Evolutionary conservation across 2,888 invertebrate species (phyloP), one percentile per base, ranked within the genome.

Genomic region (Ypsolopha sequella): DNA sequence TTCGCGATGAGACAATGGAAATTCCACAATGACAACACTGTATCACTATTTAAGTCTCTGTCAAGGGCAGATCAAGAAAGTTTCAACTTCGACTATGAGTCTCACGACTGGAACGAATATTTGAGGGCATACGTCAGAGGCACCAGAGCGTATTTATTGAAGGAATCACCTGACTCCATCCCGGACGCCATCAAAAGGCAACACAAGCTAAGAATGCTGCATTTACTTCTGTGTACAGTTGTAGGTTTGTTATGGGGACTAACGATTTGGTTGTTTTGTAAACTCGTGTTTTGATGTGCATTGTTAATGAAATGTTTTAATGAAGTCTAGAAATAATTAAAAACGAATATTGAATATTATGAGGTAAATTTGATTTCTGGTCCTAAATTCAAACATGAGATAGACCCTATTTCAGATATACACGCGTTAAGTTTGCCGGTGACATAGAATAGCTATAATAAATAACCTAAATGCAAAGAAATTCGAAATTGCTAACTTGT

Each of bases 1-100:
- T 95, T 95, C 73, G 90, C 92, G 3, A 88, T 89, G 0, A 82
- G 91, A 45, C 88, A 92, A 51, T 95, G 95, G 95, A 86, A 82
- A 41, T 93, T 93, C 60, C 69, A 82, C n/a, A 90, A 91, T 54
- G 72, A 77, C 0, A 91, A 91, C 59, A 78, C 89, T 0, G 79
- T 88, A 39, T 71, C 70, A 0, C 67, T 94, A 0, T 80, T 81
- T 64, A 76, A 74, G 6, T 88, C 88, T 41, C 62, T 93, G 49
- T 81, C 86, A 10, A 72, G 73, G 0, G 85, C 85, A 0, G 93
- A 92, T 66, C 85, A 88, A 56, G 68, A 87, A 24, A 61, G 89
- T 0, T 94, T 92, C 62, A 86, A 90, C 59, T 94, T 92, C 63
- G 90, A 94, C 63, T 88, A 94, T 47, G 72, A 76, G 0, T 61